Conservation (phyloP, 2,797 vertebrate genomes). For the Echeneis naucrates region DNA sequence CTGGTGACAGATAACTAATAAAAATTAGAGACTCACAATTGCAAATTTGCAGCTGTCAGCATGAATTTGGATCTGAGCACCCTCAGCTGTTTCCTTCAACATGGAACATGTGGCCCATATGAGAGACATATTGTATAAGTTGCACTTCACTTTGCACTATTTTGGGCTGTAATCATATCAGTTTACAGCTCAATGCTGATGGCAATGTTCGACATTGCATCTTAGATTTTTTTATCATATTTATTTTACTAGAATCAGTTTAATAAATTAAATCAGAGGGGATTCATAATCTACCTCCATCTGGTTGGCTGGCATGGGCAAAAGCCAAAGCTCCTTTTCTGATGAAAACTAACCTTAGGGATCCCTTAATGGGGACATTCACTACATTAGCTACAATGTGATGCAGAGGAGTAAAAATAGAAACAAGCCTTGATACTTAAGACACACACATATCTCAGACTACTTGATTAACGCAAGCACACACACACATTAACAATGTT, state of each 20-base stretch:
- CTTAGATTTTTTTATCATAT: constrained; percentile 1
- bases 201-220: background rate
- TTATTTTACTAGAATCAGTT: background rate
- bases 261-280: background rate
- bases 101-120: constrained; percentile 15
- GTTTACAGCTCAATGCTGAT: background rate
- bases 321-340: constrained; percentile 47
- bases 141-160: background rate
- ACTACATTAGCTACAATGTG: constrained; percentile 58
- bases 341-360: constrained; percentile 65
- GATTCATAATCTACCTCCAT: background rate
- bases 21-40: background rate
- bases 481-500: constrained; percentile 7
- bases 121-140: constrained; percentile 45
- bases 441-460: constrained; percentile 41
- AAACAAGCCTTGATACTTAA: constrained; percentile 69
- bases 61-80: constrained; percentile 23
- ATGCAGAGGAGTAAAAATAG: constrained; percentile 71
- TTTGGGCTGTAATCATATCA: background rate
- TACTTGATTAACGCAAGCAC: constrained; percentile 7
- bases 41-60: background rate
- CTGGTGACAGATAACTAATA: background rate
- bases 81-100: constrained; percentile 58
- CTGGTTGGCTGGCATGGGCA: constrained; percentile 30
- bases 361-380: constrained; percentile 56